Conservation (phyloP, 2,888 invertebrate species). For the Slavum lentiscoides region DNA sequence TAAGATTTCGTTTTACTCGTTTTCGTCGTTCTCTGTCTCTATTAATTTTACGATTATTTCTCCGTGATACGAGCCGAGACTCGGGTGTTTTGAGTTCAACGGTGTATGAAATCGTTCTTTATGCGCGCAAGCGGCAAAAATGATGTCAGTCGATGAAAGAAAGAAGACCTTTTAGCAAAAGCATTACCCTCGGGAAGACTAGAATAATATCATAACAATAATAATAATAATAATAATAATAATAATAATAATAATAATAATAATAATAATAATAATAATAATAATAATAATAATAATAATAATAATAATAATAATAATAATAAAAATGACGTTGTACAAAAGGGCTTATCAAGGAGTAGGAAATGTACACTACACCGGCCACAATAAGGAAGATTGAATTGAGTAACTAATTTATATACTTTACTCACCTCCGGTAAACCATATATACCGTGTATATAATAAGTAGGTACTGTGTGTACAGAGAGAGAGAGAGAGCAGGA, state of each 20-base stretch:
- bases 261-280: not conserved
- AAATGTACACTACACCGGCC: not conserved
- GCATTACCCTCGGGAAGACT: constrained; percentile 9
- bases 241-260: constrained; percentile 21
- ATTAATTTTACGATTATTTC: constrained; percentile 28
- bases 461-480: not conserved
- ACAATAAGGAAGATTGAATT: not conserved
- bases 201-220: not conserved
- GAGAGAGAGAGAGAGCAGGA: no score
- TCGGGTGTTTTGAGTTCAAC: not conserved
- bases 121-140: not conserved
- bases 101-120: constrained; percentile 41
- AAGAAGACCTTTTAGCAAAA: constrained; percentile 23
- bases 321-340: constrained; percentile 17
- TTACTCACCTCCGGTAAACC: not conserved
- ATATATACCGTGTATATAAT: not conserved
- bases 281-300: constrained; percentile 5
- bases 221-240: not conserved
- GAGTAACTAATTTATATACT: constrained; percentile 5
- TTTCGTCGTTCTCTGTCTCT: not conserved
- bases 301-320: constrained; percentile 3
- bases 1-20: not conserved
- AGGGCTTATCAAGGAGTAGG: not conserved
- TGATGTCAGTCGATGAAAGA: constrained; percentile 14
- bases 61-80: not conserved